A percentile compares a stretch with the other conserved stretches of the same genome.
Conservation (phyloP, 2,888 invertebrate species). For the Ornithoptera priamus region DNA sequence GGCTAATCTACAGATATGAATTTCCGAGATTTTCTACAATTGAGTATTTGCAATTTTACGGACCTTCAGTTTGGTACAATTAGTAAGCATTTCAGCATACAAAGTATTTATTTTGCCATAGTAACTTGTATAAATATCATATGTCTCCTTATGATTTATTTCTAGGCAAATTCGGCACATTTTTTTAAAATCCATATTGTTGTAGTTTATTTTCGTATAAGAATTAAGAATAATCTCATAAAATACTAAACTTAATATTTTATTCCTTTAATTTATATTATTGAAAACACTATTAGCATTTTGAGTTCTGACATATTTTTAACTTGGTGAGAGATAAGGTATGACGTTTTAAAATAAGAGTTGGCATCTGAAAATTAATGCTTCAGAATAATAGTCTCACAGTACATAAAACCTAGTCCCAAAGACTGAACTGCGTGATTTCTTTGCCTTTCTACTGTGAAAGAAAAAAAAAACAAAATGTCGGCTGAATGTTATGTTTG, state of each 20-base stretch:
- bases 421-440: not conserved
- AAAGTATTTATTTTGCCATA: slow-evolving; percentile 58
- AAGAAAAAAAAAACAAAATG: slow-evolving; percentile 25
- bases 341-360: not conserved
- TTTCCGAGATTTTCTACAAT: not conserved
- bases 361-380: not conserved
- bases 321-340: not conserved
- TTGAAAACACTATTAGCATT: slow-evolving; percentile 3
- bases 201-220: not conserved
- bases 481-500: slow-evolving; percentile 29
- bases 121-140: slow-evolving; percentile 63
- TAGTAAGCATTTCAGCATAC: slow-evolving; percentile 62
- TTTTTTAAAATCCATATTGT: slow-evolving; percentile 52
- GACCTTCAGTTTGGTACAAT: slow-evolving; percentile 66
- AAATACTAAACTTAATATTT: not conserved
- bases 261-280: not conserved
- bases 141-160: slow-evolving; percentile 48
- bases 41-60: not conserved
- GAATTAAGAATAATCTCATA: not conserved
- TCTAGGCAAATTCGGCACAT: slow-evolving; percentile 68
- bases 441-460: not conserved
- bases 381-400: not conserved
- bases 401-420: no score
- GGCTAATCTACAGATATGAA: not conserved
- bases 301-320: slow-evolving; percentile 20